A percentile compares a stretch with the other conserved stretches of the same genome.
Evolutionary conservation across 2,888 invertebrate genomes (phyloP).

Genomic region (Fissipunctia ypsillon): DNA sequence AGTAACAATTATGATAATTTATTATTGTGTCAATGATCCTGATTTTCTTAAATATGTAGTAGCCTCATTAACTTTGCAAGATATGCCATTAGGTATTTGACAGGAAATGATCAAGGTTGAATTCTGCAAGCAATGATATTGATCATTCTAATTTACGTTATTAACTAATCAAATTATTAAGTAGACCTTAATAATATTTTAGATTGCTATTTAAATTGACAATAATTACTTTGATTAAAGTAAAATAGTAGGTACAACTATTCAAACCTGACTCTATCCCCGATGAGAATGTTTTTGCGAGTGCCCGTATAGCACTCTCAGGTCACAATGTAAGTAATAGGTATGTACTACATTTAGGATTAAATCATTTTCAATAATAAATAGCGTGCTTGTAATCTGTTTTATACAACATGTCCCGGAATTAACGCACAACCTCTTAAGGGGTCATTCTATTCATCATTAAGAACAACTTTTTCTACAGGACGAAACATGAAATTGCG

Average conservation of each 20-base stretch:
- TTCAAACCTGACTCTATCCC: neutral
- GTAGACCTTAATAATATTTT: neutral
- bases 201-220: neutral
- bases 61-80: neutral
- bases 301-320: neutral
- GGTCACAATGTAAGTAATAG: neutral
- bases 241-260: neutral
- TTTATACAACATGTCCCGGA: too few relatives aligned
- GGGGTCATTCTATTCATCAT: too few relatives aligned
- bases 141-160: neutral
- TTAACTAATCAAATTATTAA: neutral
- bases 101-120: slow-evolving; percentile 37
- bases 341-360: neutral
- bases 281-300: neutral
- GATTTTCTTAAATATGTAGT: neutral
- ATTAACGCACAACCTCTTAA: too few relatives aligned
- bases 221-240: neutral
- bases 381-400: neutral
- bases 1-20: neutral
- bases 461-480: too few relatives aligned
- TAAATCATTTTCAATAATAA: neutral
- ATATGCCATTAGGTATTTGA: neutral
- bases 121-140: neutral
- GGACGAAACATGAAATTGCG: too few relatives aligned
- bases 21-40: neutral